Evolutionary conservation across 2,888 invertebrate genomes (phyloP).

Genomic region (Pecten maximus): DNA sequence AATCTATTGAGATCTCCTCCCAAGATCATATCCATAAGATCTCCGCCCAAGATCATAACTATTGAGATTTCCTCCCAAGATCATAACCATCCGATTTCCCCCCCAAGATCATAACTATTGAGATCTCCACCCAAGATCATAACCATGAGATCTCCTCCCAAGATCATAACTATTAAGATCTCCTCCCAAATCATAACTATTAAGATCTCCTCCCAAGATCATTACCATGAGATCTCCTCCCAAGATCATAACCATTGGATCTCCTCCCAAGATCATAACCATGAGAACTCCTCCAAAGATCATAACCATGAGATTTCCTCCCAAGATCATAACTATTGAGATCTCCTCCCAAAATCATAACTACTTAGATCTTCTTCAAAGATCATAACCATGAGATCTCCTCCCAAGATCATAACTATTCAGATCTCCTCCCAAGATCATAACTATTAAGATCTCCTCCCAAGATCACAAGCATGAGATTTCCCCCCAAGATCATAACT

Average conservation of each 20-base stretch:
- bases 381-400: neutral
- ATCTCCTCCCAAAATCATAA: neutral
- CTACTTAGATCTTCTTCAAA: neutral
- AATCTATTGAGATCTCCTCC: neutral
- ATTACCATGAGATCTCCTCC: neutral
- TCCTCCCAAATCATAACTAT: too few species aligned
- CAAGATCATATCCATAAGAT: neutral
- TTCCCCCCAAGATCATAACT: too few species aligned
- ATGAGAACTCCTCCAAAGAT: neutral
- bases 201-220: neutral
- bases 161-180: too few species aligned
- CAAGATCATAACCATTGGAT: neutral
- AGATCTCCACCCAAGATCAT: neutral
- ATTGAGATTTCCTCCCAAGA: too few species aligned
- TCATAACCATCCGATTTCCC: too few species aligned
- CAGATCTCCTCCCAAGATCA: neutral
- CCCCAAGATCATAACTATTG: too few species aligned
- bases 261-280: neutral
- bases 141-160: neutral
- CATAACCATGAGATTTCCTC: neutral
- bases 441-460: neutral
- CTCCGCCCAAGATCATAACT: neutral
- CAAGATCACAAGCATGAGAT: too few species aligned
- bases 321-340: neutral
- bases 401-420: neutral